A percentile compares a stretch with the other conserved stretches of the same genome.
Evolutionary conservation across 2,888 invertebrate species (phyloP).

Genomic region (Drosophila imparisetae): DNA sequence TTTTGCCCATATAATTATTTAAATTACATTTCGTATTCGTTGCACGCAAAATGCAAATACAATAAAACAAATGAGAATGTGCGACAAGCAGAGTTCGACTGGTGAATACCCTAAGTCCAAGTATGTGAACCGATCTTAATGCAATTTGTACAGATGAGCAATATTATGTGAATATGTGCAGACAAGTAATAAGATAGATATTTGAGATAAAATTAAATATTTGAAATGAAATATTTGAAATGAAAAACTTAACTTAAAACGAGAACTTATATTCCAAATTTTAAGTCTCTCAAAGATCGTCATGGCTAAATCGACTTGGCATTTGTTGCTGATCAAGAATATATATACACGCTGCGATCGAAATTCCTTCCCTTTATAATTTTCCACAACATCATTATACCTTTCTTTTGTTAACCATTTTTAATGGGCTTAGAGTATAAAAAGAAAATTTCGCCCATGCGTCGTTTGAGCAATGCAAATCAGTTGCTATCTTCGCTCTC

Average conservation of each 20-base stretch:
- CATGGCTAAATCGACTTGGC: not conserved
- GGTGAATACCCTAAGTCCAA: not conserved
- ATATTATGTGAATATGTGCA: not conserved
- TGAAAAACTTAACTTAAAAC: too few species aligned
- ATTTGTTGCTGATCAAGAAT: not conserved
- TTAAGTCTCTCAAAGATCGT: not conserved
- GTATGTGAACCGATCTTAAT: not conserved
- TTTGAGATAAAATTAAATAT: too few species aligned
- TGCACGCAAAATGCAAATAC: conserved; percentile 38
- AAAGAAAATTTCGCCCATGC: conserved; percentile 19
- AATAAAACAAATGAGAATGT: not conserved
- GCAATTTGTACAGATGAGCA: not conserved
- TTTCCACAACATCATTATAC: not conserved
- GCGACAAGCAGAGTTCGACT: not conserved
- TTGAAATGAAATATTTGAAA: too few species aligned
- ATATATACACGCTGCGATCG: not conserved
- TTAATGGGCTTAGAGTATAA: not conserved
- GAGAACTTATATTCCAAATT: not conserved
- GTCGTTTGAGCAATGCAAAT: conserved; percentile 56
- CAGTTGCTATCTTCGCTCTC: not conserved
- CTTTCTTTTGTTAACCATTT: not conserved
- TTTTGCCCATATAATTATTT: conserved; percentile 37
- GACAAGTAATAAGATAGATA: not conserved
- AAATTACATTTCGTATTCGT: conserved; percentile 31
- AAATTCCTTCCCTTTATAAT: not conserved